Base-by-base conservation (phyloP, 2,113 vertebrate genomes). In the Atlantisia rogersi region DNA sequence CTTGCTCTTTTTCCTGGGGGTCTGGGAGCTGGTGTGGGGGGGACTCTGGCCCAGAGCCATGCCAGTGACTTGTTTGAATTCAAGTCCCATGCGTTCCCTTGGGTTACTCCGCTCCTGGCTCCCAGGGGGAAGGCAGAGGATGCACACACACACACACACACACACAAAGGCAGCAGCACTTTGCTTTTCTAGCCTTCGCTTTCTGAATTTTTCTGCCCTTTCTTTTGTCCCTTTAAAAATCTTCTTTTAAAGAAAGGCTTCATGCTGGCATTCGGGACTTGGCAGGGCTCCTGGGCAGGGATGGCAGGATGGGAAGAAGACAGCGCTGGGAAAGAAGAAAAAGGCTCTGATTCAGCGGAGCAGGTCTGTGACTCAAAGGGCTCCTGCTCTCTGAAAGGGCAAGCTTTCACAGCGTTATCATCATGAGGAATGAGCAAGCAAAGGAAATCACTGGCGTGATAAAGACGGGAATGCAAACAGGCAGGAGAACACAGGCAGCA, bases 331-430 rank as follows among this genome's bases (percentile, higher is more conserved):
- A 40, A 64, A 60, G 82, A 56, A 63, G 94, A 79, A 56, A 62
- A 84, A 63, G 77, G 91, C 80, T 93, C 46, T 91, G 90, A 93
- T 88, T 84, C 82, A 91, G 94, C 63, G 39, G 62, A 73, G 86
- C 85, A 42, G 82, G 87, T 86, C 77, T 31, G 22, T 81, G 87
- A 91, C 92, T 94, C 89, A 81, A 81, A 68, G 21, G 62, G 63
- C 58, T 94, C 76, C 52, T 2, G 18, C 84, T 19, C 85, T 31
- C 2, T 22, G 15, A 74, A 90, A 95, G 85, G 86, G 58, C 87
- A 73, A 58, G 37, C 24, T 50, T 10, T 4, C 12, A 76, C 86
- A 67, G 21, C 63, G 82, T 73, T 65, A 85, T 73, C 90, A 11
- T 69, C 60, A 50, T 74, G 40, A 21, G 46, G 44, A 73, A 73